phyloP scores from a whole-genome alignment of 2,888 invertebrate species.

The Pogonocherus hispidulus region DNA sequence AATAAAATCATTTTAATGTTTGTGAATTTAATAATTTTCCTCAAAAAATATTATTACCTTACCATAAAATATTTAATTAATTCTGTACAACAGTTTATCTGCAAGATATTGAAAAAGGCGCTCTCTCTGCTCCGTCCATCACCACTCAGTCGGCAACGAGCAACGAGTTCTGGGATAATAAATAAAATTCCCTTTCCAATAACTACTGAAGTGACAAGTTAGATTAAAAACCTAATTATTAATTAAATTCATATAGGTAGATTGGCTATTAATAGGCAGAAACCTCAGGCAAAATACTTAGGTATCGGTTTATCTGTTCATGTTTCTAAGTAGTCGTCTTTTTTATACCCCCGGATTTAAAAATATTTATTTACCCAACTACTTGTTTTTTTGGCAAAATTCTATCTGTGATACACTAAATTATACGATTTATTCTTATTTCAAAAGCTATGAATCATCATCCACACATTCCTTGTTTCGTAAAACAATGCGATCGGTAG shows the following conservation, averaged over 20 bases:
- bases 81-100: background rate
- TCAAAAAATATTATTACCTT: background rate
- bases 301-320: background rate
- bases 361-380: background rate
- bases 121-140: background rate
- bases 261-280: background rate
- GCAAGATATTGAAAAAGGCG: background rate
- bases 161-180: background rate
- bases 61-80: background rate
- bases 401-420: conserved; percentile 5
- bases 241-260: background rate
- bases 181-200: background rate
- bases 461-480: background rate
- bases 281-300: background rate
- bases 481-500: background rate
- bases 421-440: background rate
- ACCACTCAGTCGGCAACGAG: background rate
- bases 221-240: background rate
- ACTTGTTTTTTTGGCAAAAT: conserved; percentile 9
- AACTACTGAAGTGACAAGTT: background rate
- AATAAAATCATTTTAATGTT: conserved; percentile 29
- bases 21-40: background rate
- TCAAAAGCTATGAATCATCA: conserved; percentile 12
- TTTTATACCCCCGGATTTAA: background rate
- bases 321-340: background rate